phyloP scores from a whole-genome alignment of 2,797 vertebrate species.

The Lacerta agilis region DNA sequence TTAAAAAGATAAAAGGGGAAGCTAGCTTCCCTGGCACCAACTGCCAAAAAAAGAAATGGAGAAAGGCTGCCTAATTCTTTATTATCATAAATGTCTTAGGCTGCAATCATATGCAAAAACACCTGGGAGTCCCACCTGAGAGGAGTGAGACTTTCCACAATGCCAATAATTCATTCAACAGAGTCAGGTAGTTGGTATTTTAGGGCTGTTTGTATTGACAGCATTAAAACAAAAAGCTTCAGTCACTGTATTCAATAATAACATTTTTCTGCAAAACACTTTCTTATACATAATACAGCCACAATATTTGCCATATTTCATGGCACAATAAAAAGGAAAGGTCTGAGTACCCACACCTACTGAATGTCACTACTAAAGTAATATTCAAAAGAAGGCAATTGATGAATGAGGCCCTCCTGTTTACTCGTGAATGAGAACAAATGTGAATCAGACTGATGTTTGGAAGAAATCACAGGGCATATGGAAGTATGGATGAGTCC shows the following conservation, averaged over 20 bases:
- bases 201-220: conserved; percentile 15
- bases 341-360: background rate
- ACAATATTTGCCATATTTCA: background rate
- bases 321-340: background rate
- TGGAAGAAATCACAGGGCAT: too few species aligned
- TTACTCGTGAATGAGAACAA: too few species aligned
- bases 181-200: background rate
- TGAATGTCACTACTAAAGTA: background rate
- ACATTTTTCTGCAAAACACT: background rate
- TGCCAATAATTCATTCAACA: background rate
- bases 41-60: too few species aligned
- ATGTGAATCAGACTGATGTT: too few species aligned
- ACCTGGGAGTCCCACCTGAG: too few species aligned
- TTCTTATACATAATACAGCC: background rate
- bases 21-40: too few species aligned
- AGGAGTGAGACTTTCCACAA: too few species aligned
- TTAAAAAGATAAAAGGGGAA: too few species aligned
- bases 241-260: background rate
- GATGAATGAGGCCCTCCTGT: background rate
- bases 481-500: too few species aligned
- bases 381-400: background rate
- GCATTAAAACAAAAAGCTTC: conserved; percentile 8
- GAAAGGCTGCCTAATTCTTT: too few species aligned
- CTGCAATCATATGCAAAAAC: too few species aligned
- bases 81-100: too few species aligned